A percentile compares a stretch with the other conserved stretches of the same genome.
Conservation (phyloP, 2,113 vertebrate species). For the Pandion haliaetus region DNA sequence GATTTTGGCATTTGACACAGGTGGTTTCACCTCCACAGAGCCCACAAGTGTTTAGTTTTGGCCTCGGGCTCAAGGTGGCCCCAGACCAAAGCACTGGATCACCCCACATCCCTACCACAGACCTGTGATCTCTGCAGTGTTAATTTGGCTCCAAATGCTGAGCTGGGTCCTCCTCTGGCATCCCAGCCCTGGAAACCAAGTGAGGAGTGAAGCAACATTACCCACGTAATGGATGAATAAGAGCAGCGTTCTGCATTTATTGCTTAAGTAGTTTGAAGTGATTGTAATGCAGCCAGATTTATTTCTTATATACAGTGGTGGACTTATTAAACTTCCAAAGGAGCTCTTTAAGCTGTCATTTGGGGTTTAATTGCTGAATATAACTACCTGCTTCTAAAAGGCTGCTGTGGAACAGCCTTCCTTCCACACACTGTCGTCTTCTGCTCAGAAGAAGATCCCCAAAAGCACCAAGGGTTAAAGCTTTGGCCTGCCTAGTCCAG, state of each 20-base stretch:
- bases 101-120: background rate
- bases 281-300: slow-evolving; percentile 9
- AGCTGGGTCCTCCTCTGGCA: background rate
- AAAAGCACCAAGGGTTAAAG: slow-evolving; percentile 17
- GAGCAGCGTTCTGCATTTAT: background rate
- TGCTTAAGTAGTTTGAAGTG: background rate
- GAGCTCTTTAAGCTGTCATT: background rate
- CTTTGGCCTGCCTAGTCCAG: background rate
- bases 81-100: background rate
- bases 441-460: background rate
- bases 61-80: background rate
- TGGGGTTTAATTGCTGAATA: background rate
- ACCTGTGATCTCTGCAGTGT: background rate
- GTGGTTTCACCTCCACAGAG: background rate
- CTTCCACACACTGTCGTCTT: background rate
- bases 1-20: background rate
- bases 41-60: background rate
- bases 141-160: background rate
- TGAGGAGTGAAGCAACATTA: background rate
- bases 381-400: background rate
- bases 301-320: background rate
- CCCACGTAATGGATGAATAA: background rate
- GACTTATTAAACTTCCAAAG: background rate
- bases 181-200: background rate
- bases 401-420: background rate